phyloP scores from a whole-genome alignment of 1,140 invertebrate species.

The Diorhabda carinulata region DNA sequence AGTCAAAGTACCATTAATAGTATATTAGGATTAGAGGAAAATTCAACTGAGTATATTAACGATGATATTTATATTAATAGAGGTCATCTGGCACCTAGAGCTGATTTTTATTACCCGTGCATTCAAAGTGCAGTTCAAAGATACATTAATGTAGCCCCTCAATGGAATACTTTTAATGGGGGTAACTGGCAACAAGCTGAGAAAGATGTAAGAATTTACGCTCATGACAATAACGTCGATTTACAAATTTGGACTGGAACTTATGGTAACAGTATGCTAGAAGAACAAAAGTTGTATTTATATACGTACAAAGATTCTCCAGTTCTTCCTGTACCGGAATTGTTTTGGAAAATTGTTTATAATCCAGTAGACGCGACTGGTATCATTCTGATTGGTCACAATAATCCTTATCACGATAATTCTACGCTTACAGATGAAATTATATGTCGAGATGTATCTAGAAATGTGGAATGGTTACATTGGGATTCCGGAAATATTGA shows the following conservation, averaged over 20 bases:
- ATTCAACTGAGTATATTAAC: background rate
- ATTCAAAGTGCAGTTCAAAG: background rate
- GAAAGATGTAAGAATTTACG: constrained; percentile 47
- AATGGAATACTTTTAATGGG: constrained; percentile 57
- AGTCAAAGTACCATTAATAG: background rate
- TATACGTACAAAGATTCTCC: constrained; percentile 47
- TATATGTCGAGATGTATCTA: constrained; percentile 34
- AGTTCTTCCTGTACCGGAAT: constrained; percentile 49
- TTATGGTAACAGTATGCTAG: constrained; percentile 48
- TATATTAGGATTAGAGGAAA: background rate
- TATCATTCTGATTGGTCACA: constrained; percentile 52
- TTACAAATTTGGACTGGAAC: constrained; percentile 57
- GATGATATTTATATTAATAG: background rate
- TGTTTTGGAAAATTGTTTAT: constrained; percentile 54
- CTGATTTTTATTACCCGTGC: background rate
- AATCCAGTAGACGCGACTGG: constrained; percentile 46
- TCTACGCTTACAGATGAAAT: constrained; percentile 6
- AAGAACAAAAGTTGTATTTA: constrained; percentile 50
- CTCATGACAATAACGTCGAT: constrained; percentile 33
- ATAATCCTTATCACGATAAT: constrained; percentile 49
- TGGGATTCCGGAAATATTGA: constrained; percentile 24
- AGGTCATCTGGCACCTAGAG: background rate
- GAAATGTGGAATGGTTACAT: constrained; percentile 30
- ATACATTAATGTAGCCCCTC: constrained; percentile 55
- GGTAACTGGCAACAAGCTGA: constrained; percentile 54